Evolutionary conservation across 2,113 vertebrate genomes (phyloP), one percentile per base, ranked within the genome.

Genomic region (Tetrax tetrax): DNA sequence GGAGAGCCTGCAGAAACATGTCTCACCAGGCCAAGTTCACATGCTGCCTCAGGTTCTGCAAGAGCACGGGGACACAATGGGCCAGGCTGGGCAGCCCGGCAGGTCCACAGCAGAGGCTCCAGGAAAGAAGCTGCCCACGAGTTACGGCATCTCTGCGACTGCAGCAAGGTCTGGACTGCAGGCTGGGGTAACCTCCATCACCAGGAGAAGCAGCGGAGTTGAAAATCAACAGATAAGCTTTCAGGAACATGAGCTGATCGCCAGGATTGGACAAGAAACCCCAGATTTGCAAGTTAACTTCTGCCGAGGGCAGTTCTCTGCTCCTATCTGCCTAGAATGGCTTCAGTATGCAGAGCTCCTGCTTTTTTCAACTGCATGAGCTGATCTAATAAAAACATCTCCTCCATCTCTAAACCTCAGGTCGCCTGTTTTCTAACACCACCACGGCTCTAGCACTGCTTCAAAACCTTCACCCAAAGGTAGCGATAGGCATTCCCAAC

Each of bases 41-140:
- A 1, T 0, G 12, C 22, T 72, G 81, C 43, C 38, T 22, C 27
- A 5, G 29, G 74, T 38, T 45, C 51, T 24, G 25, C 51, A 23
- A 8, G 11, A 4, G 38, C 79, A 21, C 81, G 0, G 6, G 31
- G 60, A 17, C 35, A 23, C 1, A 1, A 16, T 3, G 48, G 43
- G 56, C 27, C 28, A 11, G 47, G 31, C 6, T 31, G 57, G 83
- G 69, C 61, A 80, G 60, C 51, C 37, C 20, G 47, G 69, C 24
- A 83, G 2, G 0, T 12, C 6, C 25, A 70, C 38, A 45, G 4
- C 41, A 33, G 33, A 35, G n/a, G 53, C 76, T 37, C 24, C 35
- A 37, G 33, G 35, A 56, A 60, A 25, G 38, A 77, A 48, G 10
- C 28, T 48, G 45, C 27, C 14, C 83, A 66, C 5, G 2, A 48